Conservation (phyloP, 2,113 vertebrate genomes). For the Salvelinus alpinus region DNA sequence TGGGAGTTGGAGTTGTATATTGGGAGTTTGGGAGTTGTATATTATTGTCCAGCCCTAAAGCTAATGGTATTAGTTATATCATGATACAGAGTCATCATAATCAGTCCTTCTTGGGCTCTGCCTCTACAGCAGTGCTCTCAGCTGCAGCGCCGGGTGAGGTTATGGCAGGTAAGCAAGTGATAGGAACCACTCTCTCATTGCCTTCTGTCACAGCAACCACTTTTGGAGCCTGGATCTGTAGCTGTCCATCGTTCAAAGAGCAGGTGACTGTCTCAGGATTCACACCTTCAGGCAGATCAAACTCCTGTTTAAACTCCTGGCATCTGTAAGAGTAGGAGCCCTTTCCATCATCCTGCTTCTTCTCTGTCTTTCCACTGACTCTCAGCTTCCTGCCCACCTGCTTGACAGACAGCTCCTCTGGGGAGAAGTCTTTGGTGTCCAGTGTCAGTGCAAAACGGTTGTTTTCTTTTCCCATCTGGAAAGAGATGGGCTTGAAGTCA, state of each 20-base stretch:
- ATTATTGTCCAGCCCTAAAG: too few relatives aligned
- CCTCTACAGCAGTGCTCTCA: neutral
- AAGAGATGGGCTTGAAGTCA: constrained; percentile 51
- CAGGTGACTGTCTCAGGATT: constrained; percentile 50
- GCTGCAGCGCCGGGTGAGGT: neutral
- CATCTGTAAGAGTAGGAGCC: constrained; percentile 55
- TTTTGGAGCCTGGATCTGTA: constrained; percentile 52
- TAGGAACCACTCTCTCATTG: constrained; percentile 56
- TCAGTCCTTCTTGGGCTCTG: neutral
- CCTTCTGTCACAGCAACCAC: constrained; percentile 8
- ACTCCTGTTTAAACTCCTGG: constrained; percentile 60
- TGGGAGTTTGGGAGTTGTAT: too few relatives aligned
- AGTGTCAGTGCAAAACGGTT: constrained; percentile 47
- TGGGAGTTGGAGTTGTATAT: too few relatives aligned
- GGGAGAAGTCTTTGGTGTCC: constrained; percentile 54
- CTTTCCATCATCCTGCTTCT: constrained; percentile 57
- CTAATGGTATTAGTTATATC: too few relatives aligned
- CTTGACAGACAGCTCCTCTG: constrained; percentile 56
- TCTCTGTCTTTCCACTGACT: constrained; percentile 58
- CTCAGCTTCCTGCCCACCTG: constrained; percentile 60
- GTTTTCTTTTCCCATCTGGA: constrained; percentile 39
- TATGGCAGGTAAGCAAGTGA: constrained; percentile 6
- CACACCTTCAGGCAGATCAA: constrained; percentile 59
- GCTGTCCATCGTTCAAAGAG: constrained; percentile 47
- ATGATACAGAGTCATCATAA: neutral